phyloP scores from a whole-genome alignment of 2,797 vertebrate species.

The Hephaestus fuliginosus region DNA sequence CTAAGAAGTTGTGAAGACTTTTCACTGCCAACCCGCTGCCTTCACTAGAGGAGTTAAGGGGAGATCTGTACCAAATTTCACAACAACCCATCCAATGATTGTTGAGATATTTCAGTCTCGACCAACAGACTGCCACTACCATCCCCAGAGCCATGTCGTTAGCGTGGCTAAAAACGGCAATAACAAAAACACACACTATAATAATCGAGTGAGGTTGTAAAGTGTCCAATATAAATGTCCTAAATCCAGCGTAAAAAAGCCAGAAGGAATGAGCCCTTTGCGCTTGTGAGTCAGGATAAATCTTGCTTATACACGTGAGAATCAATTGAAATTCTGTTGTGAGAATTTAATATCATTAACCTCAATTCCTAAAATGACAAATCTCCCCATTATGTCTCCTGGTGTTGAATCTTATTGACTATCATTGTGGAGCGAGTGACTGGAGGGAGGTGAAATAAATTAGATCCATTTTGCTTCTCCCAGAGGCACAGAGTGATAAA shows the following conservation, averaged over 20 bases:
- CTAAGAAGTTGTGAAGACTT: background rate
- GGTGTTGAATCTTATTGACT: constrained; percentile 82
- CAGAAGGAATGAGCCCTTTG: background rate
- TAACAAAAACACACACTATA: background rate
- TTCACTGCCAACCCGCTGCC: background rate
- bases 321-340: constrained; percentile 68
- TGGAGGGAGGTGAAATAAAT: constrained; percentile 82
- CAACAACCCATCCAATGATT: background rate
- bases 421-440: constrained; percentile 70
- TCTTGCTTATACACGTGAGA: constrained; percentile 21
- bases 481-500: constrained; percentile 80
- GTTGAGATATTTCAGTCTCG: background rate
- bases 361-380: constrained; percentile 77
- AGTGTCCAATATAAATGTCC: background rate
- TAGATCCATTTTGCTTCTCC: constrained; percentile 82
- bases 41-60: background rate
- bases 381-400: constrained; percentile 79
- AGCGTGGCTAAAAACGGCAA: background rate
- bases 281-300: constrained; percentile 16
- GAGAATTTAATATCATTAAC: constrained; percentile 77
- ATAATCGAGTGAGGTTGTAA: background rate
- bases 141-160: background rate
- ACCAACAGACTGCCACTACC: background rate
- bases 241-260: background rate
- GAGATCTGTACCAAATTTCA: background rate